Conservation (phyloP, 2,888 invertebrate species). For the Agriotes lineatus region DNA sequence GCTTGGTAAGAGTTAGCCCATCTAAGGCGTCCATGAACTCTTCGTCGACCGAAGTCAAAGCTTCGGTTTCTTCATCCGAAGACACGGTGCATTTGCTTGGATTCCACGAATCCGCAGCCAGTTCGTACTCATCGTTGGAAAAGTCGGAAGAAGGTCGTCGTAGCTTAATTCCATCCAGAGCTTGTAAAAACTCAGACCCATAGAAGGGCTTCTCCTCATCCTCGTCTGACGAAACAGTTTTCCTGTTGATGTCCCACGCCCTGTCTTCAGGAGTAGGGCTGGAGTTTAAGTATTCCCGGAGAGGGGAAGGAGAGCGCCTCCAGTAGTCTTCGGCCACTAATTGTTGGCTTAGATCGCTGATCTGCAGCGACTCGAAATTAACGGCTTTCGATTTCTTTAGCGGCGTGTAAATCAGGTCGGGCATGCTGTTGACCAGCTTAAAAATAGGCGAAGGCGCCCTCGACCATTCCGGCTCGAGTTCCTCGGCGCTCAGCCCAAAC, state of each 20-base stretch:
- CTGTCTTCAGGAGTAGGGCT: slow-evolving; percentile 14
- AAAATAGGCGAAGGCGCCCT: slow-evolving; percentile 25
- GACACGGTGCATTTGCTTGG: neutral
- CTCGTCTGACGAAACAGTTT: slow-evolving; percentile 18
- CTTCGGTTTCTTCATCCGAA: slow-evolving; percentile 13
- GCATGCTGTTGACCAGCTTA: neutral
- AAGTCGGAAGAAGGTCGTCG: no score
- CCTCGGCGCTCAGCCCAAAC: slow-evolving; percentile 54
- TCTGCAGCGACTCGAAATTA: slow-evolving; percentile 55
- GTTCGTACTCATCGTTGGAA: no score
- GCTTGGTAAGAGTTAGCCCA: neutral
- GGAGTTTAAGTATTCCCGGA: slow-evolving; percentile 59
- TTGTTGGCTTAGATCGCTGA: slow-evolving; percentile 63
- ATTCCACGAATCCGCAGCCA: slow-evolving; percentile 22
- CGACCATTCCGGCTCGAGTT: slow-evolving; percentile 49
- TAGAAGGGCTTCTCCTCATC: no score
- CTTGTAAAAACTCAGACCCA: slow-evolving; percentile 68
- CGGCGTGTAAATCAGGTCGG: no score
- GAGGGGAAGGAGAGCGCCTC: slow-evolving; percentile 66
- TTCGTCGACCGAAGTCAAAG: neutral
- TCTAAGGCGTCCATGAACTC: slow-evolving; percentile 7
- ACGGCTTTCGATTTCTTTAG: slow-evolving; percentile 10
- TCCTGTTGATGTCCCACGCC: slow-evolving; percentile 18
- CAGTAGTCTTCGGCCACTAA: slow-evolving; percentile 67
- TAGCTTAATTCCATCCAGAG: slow-evolving; percentile 73